Percentiles rank a stretch among this genome's conserved stretches.
phyloP scores from a whole-genome alignment of 2,797 vertebrate genomes.

The Lemur catta region DNA sequence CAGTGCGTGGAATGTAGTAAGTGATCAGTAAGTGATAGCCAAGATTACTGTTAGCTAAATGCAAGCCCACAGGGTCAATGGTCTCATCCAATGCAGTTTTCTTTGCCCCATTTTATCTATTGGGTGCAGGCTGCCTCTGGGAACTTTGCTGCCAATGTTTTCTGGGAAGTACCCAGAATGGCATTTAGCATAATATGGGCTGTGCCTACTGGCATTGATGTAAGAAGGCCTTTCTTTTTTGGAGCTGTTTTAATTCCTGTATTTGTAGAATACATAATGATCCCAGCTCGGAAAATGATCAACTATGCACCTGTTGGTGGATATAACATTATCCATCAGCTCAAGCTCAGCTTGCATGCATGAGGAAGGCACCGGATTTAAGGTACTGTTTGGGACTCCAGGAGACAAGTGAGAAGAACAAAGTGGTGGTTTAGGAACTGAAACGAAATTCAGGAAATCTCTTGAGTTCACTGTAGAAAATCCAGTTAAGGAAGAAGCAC shows the following conservation, averaged over 20 bases:
- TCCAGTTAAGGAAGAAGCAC: neutral
- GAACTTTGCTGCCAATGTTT: slow-evolving; percentile 43
- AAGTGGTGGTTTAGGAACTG: neutral
- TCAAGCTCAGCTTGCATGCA: neutral
- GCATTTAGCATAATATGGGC: slow-evolving; percentile 60
- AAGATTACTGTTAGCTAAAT: neutral
- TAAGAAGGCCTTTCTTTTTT: neutral
- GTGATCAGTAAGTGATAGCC: neutral
- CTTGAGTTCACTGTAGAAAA: neutral
- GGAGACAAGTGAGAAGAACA: neutral
- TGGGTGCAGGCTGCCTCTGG: slow-evolving; percentile 57
- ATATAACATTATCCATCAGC: neutral
- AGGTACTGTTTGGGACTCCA: neutral
- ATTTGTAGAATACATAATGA: neutral
- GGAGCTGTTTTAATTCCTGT: slow-evolving; percentile 18
- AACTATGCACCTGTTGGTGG: neutral
- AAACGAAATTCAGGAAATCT: neutral
- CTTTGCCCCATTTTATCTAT: slow-evolving; percentile 44
- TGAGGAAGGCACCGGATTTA: neutral
- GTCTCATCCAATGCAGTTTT: neutral
- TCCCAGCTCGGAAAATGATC: neutral
- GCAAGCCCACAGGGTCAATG: neutral
- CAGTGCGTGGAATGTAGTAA: slow-evolving; percentile 20
- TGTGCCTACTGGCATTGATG: slow-evolving; percentile 47
- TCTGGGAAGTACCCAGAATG: slow-evolving; percentile 55